Conservation (phyloP, 2,113 vertebrate genomes). For the Leucoraja erinaceus region DNA sequence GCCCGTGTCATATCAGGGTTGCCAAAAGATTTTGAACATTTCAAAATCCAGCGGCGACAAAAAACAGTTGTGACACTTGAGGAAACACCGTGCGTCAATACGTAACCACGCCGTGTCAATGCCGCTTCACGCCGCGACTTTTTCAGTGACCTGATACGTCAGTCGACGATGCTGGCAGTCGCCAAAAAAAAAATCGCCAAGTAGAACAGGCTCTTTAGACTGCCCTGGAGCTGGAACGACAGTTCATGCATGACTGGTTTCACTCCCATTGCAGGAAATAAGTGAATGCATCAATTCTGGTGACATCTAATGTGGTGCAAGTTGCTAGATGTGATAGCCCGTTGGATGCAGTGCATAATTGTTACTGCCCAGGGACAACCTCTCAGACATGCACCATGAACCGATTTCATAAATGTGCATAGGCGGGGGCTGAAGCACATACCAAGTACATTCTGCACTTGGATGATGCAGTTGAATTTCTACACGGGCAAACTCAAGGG, state of each 20-base stretch:
- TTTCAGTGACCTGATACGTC: no score
- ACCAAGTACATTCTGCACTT: background rate
- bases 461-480: background rate
- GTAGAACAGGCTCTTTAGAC: background rate
- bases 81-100: no score
- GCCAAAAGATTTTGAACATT: no score
- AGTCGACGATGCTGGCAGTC: no score
- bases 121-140: no score
- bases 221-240: background rate
- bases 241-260: background rate
- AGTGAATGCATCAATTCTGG: background rate
- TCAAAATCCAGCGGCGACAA: no score
- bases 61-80: no score
- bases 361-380: background rate
- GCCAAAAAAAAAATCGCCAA: no score
- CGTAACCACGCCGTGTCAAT: no score
- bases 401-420: background rate
- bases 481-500: background rate
- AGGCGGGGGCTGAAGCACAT: background rate
- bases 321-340: background rate
- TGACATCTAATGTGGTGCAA: background rate
- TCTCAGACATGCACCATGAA: background rate
- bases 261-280: background rate
- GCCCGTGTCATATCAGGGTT: no score
- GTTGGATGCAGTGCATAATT: background rate